phyloP scores from a whole-genome alignment of 2,113 vertebrate genomes.

The Sigmodon hispidus region DNA sequence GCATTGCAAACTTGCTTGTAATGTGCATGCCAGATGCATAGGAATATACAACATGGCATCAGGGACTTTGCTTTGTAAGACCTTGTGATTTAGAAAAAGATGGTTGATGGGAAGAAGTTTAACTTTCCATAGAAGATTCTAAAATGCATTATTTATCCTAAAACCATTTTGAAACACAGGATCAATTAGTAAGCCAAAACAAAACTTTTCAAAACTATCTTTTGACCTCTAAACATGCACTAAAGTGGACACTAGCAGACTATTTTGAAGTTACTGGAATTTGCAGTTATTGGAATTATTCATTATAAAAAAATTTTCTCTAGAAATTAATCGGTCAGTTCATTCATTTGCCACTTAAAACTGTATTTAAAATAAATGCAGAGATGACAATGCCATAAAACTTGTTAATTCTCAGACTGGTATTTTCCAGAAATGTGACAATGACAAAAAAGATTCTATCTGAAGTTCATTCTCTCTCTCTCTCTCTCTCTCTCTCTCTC shows the following conservation, averaged over 20 bases:
- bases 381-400: neutral
- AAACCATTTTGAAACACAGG: constrained; percentile 6
- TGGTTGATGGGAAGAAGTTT: neutral
- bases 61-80: neutral
- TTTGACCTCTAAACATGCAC: neutral
- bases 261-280: no score
- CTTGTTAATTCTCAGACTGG: neutral
- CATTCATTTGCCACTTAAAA: neutral
- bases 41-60: neutral
- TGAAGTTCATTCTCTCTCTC: neutral
- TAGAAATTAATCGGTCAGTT: neutral
- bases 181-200: neutral
- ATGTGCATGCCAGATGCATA: neutral
- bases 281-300: neutral
- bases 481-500: neutral
- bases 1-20: neutral
- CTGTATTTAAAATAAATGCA: neutral
- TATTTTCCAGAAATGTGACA: neutral
- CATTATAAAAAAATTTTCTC: neutral
- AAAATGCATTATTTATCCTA: neutral
- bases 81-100: neutral
- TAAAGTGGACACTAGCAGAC: neutral
- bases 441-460: neutral
- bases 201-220: neutral
- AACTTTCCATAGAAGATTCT: neutral